Base-by-base conservation (phyloP, 2,113 vertebrate species). In the Hylia prasina region DNA sequence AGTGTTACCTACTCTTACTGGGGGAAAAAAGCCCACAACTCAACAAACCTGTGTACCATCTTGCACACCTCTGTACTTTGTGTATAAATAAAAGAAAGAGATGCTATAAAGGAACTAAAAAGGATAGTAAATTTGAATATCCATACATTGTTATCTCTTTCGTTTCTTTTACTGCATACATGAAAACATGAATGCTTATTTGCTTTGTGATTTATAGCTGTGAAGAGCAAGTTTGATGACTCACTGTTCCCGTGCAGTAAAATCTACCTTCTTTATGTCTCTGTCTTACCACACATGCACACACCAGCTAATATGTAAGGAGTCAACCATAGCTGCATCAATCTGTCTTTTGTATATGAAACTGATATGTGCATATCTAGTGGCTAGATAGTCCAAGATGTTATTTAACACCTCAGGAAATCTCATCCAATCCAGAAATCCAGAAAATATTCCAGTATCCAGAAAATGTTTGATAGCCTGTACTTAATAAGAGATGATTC, bases 331-430 rank as follows among this genome's bases (percentile, higher is more conserved):
- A 54, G 30, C 42, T n/a, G 2, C 33, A 54, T 37, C 28, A 7
- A 2, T n/a, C 33, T 58, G 9, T 39, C n/a, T 35, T 64, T 27
- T 73, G 13, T 13, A 8, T 40, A 25, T 76, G 48, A 82, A 93
- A 83, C 24, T 21, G 18, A 35, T 33, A 19, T 18, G 40, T 12
- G 11, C 9, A 9, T 51, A 56, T 8, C 0, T 0, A 47, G 4
- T 35, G 28, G 3, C 14, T 69, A 15, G 50, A 40, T 35, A 64
- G 27, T 27, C 19, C 37, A 57, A 75, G 61, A 80, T 25, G 22
- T 58, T 23, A 15, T 51, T 81, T 61, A 63, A 68, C 10, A 40
- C 13, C n/a, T 63, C 31, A 75, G 39, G 48, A 86, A 72, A 54
- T 63, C 23, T 40, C n/a, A 39, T 24, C 33, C 19, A 25, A n/a